These are phyloP conservation scores for Philonicus albiceps DNA, from an alignment of 2,888 invertebrate species.

Conservation along the genomic window DNA sequence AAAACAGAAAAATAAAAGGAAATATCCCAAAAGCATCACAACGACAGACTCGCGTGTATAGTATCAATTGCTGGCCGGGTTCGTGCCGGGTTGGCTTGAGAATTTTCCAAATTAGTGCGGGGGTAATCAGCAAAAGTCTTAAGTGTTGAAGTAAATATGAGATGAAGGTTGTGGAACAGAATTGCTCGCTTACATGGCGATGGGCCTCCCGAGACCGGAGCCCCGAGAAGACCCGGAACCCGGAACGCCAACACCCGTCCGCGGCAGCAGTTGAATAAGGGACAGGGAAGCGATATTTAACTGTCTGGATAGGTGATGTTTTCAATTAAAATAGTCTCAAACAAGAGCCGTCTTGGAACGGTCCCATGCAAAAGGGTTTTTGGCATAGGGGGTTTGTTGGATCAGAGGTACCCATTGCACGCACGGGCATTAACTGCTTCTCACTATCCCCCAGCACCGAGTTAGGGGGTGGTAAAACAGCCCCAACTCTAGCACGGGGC, in stretches of 20 bases:
- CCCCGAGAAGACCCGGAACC: background rate
- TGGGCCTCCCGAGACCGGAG: background rate
- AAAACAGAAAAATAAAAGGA: background rate
- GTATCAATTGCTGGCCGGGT: background rate
- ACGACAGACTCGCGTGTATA: slow-evolving; percentile 22
- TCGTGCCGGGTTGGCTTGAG: background rate
- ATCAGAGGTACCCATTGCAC: background rate
- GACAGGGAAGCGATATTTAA: background rate
- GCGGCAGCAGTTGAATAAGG: background rate
- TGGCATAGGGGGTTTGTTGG: background rate
- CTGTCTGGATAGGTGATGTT: background rate
- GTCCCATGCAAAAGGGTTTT: background rate
- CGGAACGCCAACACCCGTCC: background rate
- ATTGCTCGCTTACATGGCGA: background rate
- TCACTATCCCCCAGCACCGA: background rate
- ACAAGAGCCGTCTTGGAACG: background rate
- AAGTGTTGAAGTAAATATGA: slow-evolving; percentile 15
- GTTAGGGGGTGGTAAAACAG: background rate
- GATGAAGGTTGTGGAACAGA: background rate
- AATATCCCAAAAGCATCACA: slow-evolving; percentile 10
- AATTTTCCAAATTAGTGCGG: slow-evolving; percentile 15
- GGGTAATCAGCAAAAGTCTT: slow-evolving; percentile 25
- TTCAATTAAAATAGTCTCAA: slow-evolving; percentile 4
- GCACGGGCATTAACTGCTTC: background rate
- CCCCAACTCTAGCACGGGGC: background rate